Evolutionary conservation across 2,797 vertebrate genomes (phyloP).

Genomic region (Euthynnus affinis): DNA sequence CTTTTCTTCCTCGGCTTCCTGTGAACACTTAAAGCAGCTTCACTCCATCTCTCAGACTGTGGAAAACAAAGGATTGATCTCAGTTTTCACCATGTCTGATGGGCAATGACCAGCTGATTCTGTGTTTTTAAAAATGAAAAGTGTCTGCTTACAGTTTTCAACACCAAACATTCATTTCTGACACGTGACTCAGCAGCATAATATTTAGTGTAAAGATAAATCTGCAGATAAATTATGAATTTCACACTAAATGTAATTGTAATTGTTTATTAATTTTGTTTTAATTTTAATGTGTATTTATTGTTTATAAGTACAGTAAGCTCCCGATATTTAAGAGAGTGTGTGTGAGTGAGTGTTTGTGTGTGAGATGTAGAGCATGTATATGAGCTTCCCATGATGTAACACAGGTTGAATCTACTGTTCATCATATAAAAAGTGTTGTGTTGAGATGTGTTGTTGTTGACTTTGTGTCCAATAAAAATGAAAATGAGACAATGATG

Average conservation of each 20-base stretch:
- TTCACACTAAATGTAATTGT: constrained; percentile 14
- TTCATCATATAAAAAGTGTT: constrained; percentile 40
- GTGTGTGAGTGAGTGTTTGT: constrained; percentile 24
- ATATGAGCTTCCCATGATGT: constrained; percentile 48
- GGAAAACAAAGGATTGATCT: neutral
- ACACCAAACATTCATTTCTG: neutral
- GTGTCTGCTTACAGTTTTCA: neutral
- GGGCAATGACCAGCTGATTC: neutral
- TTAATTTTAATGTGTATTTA: constrained; percentile 31
- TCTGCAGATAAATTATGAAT: neutral
- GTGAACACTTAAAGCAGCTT: neutral
- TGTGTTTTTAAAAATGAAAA: neutral
- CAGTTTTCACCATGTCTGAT: neutral
- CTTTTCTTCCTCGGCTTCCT: neutral
- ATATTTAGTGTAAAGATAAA: neutral
- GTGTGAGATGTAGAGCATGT: constrained; percentile 63
- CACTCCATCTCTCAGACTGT: neutral
- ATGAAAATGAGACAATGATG: neutral
- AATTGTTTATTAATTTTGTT: neutral
- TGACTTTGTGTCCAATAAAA: constrained; percentile 74
- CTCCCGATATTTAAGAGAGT: constrained; percentile 32
- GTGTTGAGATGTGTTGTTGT: constrained; percentile 48
- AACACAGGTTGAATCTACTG: constrained; percentile 46
- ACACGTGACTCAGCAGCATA: neutral
- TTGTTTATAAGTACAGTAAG: constrained; percentile 38